phyloP scores from a whole-genome alignment of 2,888 invertebrate genomes.

The Aphodius sticticus region DNA sequence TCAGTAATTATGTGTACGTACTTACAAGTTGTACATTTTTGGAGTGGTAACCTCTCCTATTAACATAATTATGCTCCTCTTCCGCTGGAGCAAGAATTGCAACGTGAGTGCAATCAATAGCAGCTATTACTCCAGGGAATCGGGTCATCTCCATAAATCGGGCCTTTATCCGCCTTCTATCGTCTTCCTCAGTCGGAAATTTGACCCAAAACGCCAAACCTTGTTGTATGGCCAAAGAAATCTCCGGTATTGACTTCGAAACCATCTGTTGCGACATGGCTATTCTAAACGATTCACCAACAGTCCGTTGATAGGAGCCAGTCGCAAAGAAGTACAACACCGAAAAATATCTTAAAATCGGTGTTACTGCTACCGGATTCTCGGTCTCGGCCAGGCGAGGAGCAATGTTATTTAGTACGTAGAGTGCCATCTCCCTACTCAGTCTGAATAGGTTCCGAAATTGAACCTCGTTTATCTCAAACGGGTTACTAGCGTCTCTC shows the following conservation, averaged over 20 bases:
- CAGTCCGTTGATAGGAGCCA: slow-evolving; percentile 36
- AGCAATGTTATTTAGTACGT: slow-evolving; percentile 29
- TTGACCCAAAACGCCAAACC: too few species aligned
- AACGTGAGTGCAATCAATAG: slow-evolving; percentile 39
- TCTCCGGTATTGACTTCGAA: slow-evolving; percentile 32
- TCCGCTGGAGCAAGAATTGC: slow-evolving; percentile 36
- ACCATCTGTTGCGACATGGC: slow-evolving; percentile 33
- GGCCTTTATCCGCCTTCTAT: slow-evolving; percentile 35
- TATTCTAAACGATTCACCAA: slow-evolving; percentile 36
- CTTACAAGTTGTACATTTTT: slow-evolving; percentile 42
- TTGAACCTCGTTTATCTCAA: too few species aligned
- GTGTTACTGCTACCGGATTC: slow-evolving; percentile 29
- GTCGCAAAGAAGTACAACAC: slow-evolving; percentile 38
- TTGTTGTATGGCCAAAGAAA: slow-evolving; percentile 22
- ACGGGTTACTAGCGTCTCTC: too few species aligned
- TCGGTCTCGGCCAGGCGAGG: slow-evolving; percentile 22
- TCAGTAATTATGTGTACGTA: too few species aligned
- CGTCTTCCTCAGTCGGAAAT: slow-evolving; percentile 32
- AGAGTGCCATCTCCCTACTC: slow-evolving; percentile 33
- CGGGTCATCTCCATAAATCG: slow-evolving; percentile 40
- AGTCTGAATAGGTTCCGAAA: slow-evolving; percentile 26
- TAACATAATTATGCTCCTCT: slow-evolving; percentile 43
- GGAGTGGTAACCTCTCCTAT: slow-evolving; percentile 41
- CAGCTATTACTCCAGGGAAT: slow-evolving; percentile 40
- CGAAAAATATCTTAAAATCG: slow-evolving; percentile 20